Conservation (phyloP, 2,888 invertebrate species). For the Agapostemon virescens region DNA sequence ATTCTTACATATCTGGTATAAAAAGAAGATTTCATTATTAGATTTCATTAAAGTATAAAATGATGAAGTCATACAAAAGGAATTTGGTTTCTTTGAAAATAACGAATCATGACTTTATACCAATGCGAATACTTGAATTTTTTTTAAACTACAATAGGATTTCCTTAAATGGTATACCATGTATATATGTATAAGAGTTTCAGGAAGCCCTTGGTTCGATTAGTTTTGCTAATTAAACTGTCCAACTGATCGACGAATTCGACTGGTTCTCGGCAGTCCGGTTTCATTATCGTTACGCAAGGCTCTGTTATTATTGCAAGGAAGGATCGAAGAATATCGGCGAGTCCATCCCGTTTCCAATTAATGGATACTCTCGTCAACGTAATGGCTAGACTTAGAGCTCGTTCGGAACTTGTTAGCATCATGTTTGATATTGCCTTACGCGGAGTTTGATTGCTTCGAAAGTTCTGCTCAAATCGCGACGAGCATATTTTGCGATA, state of each 20-base stretch:
- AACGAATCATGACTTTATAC: too few species aligned
- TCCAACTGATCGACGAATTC: not conserved
- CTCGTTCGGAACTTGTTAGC: constrained; percentile 42
- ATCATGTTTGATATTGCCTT: constrained; percentile 29
- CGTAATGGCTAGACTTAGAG: constrained; percentile 34
- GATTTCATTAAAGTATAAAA: too few species aligned
- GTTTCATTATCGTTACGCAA: constrained; percentile 1
- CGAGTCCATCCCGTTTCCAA: not conserved
- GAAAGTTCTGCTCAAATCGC: constrained; percentile 27
- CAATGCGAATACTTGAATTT: too few species aligned
- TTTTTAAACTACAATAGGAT: not conserved
- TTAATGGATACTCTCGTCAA: constrained; percentile 34
- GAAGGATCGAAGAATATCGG: not conserved
- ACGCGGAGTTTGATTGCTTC: constrained; percentile 42
- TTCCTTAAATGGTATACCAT: not conserved
- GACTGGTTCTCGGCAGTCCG: not conserved
- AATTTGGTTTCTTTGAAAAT: not conserved
- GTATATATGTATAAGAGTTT: not conserved
- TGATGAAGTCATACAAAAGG: too few species aligned
- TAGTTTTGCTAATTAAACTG: constrained; percentile 9
- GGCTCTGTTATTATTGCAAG: constrained; percentile 1
- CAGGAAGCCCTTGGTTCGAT: not conserved
- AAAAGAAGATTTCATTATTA: too few species aligned
- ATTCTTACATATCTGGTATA: too few species aligned
- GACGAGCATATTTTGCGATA: not conserved